These are phyloP conservation scores for Thalassoma bifasciatum DNA, from an alignment of 2,113 vertebrate species.

Conservation along the genomic window DNA sequence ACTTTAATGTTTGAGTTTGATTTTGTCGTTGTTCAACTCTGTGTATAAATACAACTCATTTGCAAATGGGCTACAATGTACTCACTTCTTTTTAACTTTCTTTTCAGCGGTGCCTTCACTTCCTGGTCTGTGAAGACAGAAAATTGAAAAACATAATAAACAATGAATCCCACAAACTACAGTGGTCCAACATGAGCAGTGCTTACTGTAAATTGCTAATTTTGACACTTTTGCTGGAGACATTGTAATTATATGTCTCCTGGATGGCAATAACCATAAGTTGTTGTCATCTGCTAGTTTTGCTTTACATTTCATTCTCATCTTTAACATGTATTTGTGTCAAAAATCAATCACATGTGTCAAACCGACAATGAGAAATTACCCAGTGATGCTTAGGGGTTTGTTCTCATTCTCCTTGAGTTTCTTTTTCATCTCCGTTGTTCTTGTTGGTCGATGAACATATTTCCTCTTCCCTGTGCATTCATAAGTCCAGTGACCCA, in stretches of 20 bases:
- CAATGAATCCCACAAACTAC: too few species aligned
- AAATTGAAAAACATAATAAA: slow-evolving; percentile 2
- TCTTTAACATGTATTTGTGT: too few species aligned
- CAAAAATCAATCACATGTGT: background rate
- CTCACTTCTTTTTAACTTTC: slow-evolving; percentile 91
- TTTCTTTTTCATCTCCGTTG: slow-evolving; percentile 91
- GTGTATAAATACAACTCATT: background rate
- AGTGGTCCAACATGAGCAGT: too few species aligned
- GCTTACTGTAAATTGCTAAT: too few species aligned
- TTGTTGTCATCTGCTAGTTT: too few species aligned
- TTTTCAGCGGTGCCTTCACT: slow-evolving; percentile 85
- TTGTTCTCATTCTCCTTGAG: slow-evolving; percentile 92
- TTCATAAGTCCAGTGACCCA: slow-evolving; percentile 98
- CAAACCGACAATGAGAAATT: slow-evolving; percentile 30
- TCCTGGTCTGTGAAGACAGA: slow-evolving; percentile 74
- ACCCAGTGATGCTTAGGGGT: slow-evolving; percentile 88
- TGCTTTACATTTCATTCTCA: too few species aligned
- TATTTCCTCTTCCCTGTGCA: slow-evolving; percentile 99
- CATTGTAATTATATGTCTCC: background rate
- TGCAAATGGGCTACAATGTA: background rate
- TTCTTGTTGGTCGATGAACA: slow-evolving; percentile 94
- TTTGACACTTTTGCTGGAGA: too few species aligned
- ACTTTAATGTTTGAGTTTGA: background rate
- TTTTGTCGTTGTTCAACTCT: background rate
- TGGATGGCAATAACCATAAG: slow-evolving; percentile 30